Evolutionary conservation across 2,888 invertebrate species (phyloP).

Genomic region (Schizotus pectinicornis): DNA sequence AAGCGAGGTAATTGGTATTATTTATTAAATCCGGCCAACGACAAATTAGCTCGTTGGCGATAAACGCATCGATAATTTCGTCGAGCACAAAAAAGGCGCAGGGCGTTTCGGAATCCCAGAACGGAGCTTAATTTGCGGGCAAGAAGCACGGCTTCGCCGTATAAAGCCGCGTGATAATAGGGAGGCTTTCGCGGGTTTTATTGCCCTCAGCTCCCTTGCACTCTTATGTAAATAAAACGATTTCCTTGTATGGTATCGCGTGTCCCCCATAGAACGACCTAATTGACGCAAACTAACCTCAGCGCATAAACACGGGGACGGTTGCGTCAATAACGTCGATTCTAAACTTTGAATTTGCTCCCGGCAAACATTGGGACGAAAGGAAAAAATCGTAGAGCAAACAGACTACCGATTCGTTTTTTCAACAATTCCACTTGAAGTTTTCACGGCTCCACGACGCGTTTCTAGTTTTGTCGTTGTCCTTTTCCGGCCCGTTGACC

Average conservation of each 20-base stretch:
- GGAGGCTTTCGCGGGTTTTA: slow-evolving; percentile 35
- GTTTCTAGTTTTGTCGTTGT: background rate
- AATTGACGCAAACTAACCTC: slow-evolving; percentile 21
- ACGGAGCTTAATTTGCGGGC: slow-evolving; percentile 43
- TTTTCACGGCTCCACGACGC: slow-evolving; percentile 22
- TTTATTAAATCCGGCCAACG: slow-evolving; percentile 36
- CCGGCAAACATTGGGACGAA: slow-evolving; percentile 13
- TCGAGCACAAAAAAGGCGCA: too few species aligned
- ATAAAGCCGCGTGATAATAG: slow-evolving; percentile 43
- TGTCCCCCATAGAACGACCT: slow-evolving; percentile 26
- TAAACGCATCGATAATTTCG: too few species aligned
- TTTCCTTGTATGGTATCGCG: slow-evolving; percentile 52
- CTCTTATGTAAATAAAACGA: slow-evolving; percentile 54
- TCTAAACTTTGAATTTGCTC: slow-evolving; percentile 13
- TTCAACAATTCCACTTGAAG: slow-evolving; percentile 35
- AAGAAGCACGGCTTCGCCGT: slow-evolving; percentile 39
- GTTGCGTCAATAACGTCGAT: slow-evolving; percentile 22
- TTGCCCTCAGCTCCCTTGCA: slow-evolving; percentile 20
- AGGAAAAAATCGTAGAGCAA: slow-evolving; percentile 29
- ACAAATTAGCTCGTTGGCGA: background rate
- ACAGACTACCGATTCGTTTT: slow-evolving; percentile 42
- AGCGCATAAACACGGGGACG: background rate
- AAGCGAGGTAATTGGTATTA: slow-evolving; percentile 53
- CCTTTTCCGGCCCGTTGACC: background rate
- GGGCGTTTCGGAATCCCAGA: slow-evolving; percentile 38